phyloP scores from a whole-genome alignment of 2,888 invertebrate species.

The Mesochorus sp. region DNA sequence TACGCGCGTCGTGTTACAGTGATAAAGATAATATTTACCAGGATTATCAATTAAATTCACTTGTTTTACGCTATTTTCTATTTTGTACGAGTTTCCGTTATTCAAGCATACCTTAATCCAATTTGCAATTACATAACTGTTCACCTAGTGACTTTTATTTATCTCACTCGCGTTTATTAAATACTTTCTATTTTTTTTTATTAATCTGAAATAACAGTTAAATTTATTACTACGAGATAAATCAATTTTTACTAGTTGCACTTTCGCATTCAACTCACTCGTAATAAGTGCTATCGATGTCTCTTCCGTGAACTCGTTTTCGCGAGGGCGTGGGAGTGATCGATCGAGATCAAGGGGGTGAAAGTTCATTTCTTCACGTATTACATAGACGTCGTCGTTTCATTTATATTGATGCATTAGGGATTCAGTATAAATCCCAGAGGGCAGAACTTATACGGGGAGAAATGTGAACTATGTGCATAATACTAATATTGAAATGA shows the following conservation, averaged over 20 bases:
- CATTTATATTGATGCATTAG: constrained; percentile 15
- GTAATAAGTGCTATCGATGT: neutral
- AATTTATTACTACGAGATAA: neutral
- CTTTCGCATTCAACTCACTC: neutral
- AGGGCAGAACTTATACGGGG: constrained; percentile 8
- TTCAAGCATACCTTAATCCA: too few species aligned
- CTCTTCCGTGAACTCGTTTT: constrained; percentile 45
- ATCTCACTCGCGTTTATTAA: too few species aligned
- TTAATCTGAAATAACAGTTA: neutral
- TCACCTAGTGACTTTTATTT: too few species aligned
- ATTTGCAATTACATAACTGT: too few species aligned
- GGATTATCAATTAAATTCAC: too few species aligned
- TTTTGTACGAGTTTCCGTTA: too few species aligned
- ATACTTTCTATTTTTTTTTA: neutral
- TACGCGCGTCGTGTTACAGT: neutral
- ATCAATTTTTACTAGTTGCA: constrained; percentile 12
- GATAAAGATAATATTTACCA: neutral
- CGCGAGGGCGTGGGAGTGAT: constrained; percentile 51
- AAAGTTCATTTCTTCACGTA: constrained; percentile 42
- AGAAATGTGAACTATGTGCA: neutral
- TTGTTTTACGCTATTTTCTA: too few species aligned
- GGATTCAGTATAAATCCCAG: constrained; percentile 19
- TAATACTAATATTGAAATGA: constrained; percentile 38
- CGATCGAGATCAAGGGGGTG: constrained; percentile 43
- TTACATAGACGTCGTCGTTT: constrained; percentile 11